Percentiles rank a stretch among this genome's conserved stretches.
These are phyloP conservation scores for Drosophila lutescens DNA, from an alignment of 2,888 invertebrate species.

Conservation along the genomic window DNA sequence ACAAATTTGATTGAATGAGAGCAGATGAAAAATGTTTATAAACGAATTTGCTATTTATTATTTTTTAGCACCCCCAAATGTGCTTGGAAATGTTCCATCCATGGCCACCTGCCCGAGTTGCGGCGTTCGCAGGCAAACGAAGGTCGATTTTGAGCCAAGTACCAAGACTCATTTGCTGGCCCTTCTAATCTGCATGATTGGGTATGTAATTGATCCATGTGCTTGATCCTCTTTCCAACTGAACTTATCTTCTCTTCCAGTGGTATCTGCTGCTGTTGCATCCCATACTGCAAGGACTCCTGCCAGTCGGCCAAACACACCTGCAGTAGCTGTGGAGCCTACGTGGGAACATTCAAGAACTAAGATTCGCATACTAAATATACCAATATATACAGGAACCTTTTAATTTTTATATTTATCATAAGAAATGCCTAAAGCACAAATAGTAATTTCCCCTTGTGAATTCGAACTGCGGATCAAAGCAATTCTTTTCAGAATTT, in stretches of 20 bases:
- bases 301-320: conserved; percentile 78
- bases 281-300: conserved; percentile 72
- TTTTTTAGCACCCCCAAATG: neutral
- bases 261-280: conserved; percentile 70
- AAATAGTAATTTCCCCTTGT: too few species aligned
- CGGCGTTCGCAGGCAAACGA: conserved; percentile 56
- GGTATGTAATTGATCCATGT: conserved; percentile 34
- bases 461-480: too few species aligned
- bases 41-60: too few species aligned
- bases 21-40: too few species aligned
- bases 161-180: conserved; percentile 75
- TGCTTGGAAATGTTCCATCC: conserved; percentile 51
- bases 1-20: too few species aligned
- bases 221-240: neutral
- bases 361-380: too few species aligned
- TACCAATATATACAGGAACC: too few species aligned
- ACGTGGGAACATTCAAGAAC: conserved; percentile 72
- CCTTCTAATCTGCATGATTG: conserved; percentile 56
- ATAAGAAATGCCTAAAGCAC: too few species aligned
- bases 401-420: too few species aligned
- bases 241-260: conserved; percentile 8
- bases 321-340: conserved; percentile 74
- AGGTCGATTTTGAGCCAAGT: conserved; percentile 52
- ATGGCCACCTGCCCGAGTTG: conserved; percentile 70
- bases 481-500: too few species aligned